A percentile compares a stretch with the other conserved stretches of the same genome.
Evolutionary conservation across 2,113 vertebrate species (phyloP).

Genomic region (Brienomyrus brachyistius): DNA sequence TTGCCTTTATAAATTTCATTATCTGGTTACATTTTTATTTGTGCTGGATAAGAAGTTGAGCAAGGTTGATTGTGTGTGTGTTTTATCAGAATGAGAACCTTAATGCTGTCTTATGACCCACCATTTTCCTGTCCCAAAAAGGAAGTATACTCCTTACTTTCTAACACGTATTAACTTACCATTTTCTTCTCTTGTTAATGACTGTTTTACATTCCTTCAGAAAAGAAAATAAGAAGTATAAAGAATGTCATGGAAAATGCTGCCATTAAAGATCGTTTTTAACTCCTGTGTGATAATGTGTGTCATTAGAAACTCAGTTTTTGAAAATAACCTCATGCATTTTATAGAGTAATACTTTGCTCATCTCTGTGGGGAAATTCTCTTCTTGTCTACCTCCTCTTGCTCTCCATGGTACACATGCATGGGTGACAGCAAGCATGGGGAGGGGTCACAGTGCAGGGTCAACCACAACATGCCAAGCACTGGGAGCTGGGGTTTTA

Average conservation of each 20-base stretch:
- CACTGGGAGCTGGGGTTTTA: too few relatives aligned
- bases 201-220: conserved; percentile 36
- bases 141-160: background rate
- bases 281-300: background rate
- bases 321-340: background rate
- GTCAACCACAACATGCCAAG: background rate
- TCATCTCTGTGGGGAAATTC: background rate
- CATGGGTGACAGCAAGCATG: background rate
- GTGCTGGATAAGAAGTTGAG: background rate
- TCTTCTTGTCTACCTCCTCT: background rate
- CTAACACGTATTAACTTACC: conserved; percentile 42
- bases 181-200: conserved; percentile 26
- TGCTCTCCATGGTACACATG: background rate
- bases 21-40: background rate
- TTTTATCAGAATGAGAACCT: background rate
- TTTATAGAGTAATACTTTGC: background rate
- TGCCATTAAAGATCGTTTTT: background rate
- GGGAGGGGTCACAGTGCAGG: background rate
- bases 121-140: background rate
- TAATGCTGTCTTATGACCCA: background rate
- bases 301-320: background rate
- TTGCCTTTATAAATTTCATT: background rate
- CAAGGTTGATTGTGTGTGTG: background rate
- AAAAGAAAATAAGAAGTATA: conserved; percentile 19
- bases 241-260: background rate